Base-by-base conservation (phyloP, 2,113 vertebrate genomes). In the Acinonyx jubatus region DNA sequence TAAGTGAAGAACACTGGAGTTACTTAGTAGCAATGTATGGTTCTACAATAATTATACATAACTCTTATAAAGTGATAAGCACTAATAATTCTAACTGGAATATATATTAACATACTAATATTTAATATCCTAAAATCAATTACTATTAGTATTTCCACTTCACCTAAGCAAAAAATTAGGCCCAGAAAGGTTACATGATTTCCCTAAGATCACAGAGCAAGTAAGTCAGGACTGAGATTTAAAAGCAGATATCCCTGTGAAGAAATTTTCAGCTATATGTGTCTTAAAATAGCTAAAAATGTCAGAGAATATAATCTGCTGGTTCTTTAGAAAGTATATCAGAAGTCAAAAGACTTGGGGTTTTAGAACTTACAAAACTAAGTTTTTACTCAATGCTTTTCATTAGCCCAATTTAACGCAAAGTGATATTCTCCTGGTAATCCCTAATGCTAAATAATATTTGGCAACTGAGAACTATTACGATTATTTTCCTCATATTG, bases 151-250 rank as follows among this genome's bases (percentile, higher is more conserved):
- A 11, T n/a, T 25, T 45, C 9, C 65, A 78, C 29, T 92, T 96
- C 66, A 90, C 1, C 48, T 90, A 45, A 82, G 50, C 52, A 76
- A 66, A 81, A 14, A 81, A 14, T 73, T 89, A 74, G 38, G 52
- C 29, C 78, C 12, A 83, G 18, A 57, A 68, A 82, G 3, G 21
- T 76, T 81, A 85, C 4, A 81, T 61, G 45, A 96, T 55, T 68
- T 80, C 9, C 23, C 52, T 21, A 76, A 81, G 12, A 63, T 38
- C 13, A 92, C 21, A 84, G 14, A 91, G 33, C n/a, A 63, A 85
- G 16, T 57, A 97, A 73, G 29, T 88, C 27, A 93, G 38, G 52
- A 91, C 23, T n/a, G 31, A 96, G 78, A 71, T 82, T 90, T 73
- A 89, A 86, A 66, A 74, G 27, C 38, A 97, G 18, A 63, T 6